Evolutionary conservation across 2,888 invertebrate species (phyloP).

Genomic region (Hirtodrosophila histrioides): DNA sequence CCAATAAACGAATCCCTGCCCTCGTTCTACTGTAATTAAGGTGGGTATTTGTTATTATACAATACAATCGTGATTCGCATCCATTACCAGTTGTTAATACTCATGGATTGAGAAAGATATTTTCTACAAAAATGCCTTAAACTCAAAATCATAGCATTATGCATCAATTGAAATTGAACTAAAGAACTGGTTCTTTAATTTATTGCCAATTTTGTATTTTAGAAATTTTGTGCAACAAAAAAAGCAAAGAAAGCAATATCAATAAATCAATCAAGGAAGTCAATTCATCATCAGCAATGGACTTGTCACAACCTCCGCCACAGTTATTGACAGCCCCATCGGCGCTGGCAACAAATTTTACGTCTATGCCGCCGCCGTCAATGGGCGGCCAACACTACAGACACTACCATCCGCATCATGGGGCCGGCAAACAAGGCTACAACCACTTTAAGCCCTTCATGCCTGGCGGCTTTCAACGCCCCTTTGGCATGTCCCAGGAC

Average conservation of each 20-base stretch:
- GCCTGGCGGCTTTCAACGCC: constrained; percentile 83
- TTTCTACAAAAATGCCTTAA: constrained; percentile 8
- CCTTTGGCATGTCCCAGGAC: constrained; percentile 89
- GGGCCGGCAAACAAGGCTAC: constrained; percentile 82
- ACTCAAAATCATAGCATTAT: constrained; percentile 22
- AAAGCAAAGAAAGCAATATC: constrained; percentile 6
- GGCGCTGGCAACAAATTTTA: constrained; percentile 78
- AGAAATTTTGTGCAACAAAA: constrained; percentile 22
- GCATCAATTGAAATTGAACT: constrained; percentile 27
- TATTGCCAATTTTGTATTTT: constrained; percentile 15
- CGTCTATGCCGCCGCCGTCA: constrained; percentile 77
- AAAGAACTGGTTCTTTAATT: constrained; percentile 35
- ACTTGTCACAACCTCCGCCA: constrained; percentile 83
- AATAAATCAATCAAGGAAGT: constrained; percentile 7
- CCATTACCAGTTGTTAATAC: no score
- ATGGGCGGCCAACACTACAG: constrained; percentile 78
- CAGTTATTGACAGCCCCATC: constrained; percentile 78
- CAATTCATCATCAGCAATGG: constrained; percentile 54
- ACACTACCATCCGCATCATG: constrained; percentile 80
- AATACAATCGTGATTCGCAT: no score
- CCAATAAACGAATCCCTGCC: constrained; percentile 1
- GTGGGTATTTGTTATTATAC: not conserved
- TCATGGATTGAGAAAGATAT: not conserved
- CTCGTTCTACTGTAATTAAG: not conserved
- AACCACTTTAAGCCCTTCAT: constrained; percentile 83